Evolutionary conservation across 1,140 invertebrate species (phyloP).

Genomic region (Schlechtendalia chinensis): DNA sequence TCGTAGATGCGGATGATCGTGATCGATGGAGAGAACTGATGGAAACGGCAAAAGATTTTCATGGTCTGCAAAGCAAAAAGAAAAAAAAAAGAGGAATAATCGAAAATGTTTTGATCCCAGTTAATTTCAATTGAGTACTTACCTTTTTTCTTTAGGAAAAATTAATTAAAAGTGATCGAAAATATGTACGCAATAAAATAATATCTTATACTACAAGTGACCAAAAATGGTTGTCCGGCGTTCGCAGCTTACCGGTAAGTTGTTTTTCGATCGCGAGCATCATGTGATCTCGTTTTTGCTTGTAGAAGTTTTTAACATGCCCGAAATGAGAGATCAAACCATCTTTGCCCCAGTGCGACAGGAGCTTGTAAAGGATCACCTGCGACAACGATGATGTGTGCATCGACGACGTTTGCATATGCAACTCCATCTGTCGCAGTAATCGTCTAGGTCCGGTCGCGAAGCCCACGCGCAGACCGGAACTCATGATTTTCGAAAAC

Average conservation of each 20-base stretch:
- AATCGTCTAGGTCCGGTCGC: constrained; percentile 68
- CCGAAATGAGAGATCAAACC: constrained; percentile 65
- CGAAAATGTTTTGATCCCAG: too few relatives aligned
- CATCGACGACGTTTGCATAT: constrained; percentile 71
- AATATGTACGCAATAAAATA: too few relatives aligned
- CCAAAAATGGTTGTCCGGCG: too few relatives aligned
- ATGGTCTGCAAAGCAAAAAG: too few relatives aligned
- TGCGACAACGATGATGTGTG: constrained; percentile 71
- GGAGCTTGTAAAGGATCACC: constrained; percentile 65
- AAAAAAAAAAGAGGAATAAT: too few relatives aligned
- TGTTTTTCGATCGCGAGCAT: constrained; percentile 64
- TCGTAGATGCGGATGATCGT: too few relatives aligned
- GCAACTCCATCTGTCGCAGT: constrained; percentile 65
- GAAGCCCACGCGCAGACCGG: constrained; percentile 70
- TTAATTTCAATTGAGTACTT: too few relatives aligned
- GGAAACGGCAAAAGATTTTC: too few relatives aligned
- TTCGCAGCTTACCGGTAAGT: constrained; percentile 59
- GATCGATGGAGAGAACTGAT: too few relatives aligned
- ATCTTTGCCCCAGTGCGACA: constrained; percentile 64
- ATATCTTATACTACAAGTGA: too few relatives aligned
- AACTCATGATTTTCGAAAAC: constrained; percentile 75
- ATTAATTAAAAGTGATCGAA: too few relatives aligned
- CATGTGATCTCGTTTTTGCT: constrained; percentile 64
- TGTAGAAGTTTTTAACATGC: constrained; percentile 66
- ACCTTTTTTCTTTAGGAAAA: too few relatives aligned